Evolutionary conservation across 2,888 invertebrate species (phyloP).

Genomic region (Agrotis segetum): DNA sequence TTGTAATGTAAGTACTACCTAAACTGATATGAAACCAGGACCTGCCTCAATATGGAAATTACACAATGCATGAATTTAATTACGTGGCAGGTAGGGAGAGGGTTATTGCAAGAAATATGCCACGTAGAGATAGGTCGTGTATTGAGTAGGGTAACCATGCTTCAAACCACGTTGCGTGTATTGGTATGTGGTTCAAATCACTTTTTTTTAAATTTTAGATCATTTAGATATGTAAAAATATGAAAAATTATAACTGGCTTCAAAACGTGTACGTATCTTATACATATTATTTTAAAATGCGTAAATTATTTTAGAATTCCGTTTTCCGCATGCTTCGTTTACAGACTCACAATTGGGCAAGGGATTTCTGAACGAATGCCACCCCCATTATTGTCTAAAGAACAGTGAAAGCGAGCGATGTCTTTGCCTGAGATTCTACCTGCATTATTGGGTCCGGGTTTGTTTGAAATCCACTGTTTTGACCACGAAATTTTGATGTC

Average conservation of each 20-base stretch:
- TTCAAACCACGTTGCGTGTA: not conserved
- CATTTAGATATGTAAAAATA: too few relatives aligned
- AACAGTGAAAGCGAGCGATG: not conserved
- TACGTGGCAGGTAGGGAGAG: conserved; percentile 52
- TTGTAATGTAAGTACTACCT: not conserved
- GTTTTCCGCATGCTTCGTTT: too few relatives aligned
- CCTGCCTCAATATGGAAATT: conserved; percentile 69
- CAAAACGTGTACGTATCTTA: too few relatives aligned
- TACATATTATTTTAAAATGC: too few relatives aligned
- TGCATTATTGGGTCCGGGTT: too few relatives aligned
- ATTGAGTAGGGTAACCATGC: conserved; percentile 73
- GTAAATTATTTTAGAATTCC: too few relatives aligned
- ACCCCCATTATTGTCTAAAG: not conserved
- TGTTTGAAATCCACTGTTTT: too few relatives aligned
- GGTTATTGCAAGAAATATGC: conserved; percentile 70
- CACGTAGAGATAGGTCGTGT: conserved; percentile 76
- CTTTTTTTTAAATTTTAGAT: too few relatives aligned
- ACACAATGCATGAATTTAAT: conserved; percentile 69
- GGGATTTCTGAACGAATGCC: too few relatives aligned
- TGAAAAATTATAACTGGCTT: too few relatives aligned
- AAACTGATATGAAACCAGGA: conserved; percentile 42
- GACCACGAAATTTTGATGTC: too few relatives aligned
- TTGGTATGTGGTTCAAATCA: not conserved
- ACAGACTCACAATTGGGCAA: not conserved
- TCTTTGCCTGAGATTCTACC: too few relatives aligned